A percentile compares a stretch with the other conserved stretches of the same genome.
These are phyloP conservation scores for Dryadula phaetusa DNA, from an alignment of 2,888 invertebrate genomes.

Conservation along the genomic window DNA sequence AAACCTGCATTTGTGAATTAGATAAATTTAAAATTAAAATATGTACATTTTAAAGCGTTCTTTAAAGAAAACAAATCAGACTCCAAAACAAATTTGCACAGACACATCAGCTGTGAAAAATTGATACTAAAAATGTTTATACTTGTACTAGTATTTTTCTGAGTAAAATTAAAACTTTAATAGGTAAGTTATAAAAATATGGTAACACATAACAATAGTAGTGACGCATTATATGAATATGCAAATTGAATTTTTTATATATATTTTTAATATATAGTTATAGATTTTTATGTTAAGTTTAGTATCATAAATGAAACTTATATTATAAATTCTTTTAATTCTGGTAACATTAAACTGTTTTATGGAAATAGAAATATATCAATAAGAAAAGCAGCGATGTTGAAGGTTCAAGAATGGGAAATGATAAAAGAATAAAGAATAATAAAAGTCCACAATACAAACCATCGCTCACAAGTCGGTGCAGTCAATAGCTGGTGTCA, in stretches of 20 bases:
- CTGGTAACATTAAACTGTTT: background rate
- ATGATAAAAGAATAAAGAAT: constrained; percentile 40
- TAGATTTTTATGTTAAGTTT: too few species aligned
- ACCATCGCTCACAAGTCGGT: constrained; percentile 78
- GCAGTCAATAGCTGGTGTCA: constrained; percentile 80
- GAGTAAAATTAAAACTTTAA: too few species aligned
- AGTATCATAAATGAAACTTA: background rate
- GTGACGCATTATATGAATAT: too few species aligned
- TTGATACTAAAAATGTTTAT: constrained; percentile 4
- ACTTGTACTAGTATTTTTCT: background rate
- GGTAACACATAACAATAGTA: too few species aligned
- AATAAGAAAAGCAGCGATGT: constrained; percentile 9
- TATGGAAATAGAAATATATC: constrained; percentile 5
- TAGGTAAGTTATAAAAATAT: too few species aligned
- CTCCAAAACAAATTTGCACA: background rate
- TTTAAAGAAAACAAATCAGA: background rate
- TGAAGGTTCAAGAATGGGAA: constrained; percentile 18
- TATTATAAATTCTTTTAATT: background rate
- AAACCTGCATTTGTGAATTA: background rate
- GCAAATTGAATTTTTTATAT: too few species aligned
- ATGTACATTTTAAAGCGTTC: background rate
- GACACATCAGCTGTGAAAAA: background rate
- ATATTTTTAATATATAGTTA: too few species aligned
- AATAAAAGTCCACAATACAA: constrained; percentile 68
- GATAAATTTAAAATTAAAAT: background rate